Percentiles rank a stretch among this genome's conserved stretches.
These are phyloP conservation scores for Paracanthobrama guichenoti DNA, from an alignment of 2,113 vertebrate species.

Conservation along the genomic window DNA sequence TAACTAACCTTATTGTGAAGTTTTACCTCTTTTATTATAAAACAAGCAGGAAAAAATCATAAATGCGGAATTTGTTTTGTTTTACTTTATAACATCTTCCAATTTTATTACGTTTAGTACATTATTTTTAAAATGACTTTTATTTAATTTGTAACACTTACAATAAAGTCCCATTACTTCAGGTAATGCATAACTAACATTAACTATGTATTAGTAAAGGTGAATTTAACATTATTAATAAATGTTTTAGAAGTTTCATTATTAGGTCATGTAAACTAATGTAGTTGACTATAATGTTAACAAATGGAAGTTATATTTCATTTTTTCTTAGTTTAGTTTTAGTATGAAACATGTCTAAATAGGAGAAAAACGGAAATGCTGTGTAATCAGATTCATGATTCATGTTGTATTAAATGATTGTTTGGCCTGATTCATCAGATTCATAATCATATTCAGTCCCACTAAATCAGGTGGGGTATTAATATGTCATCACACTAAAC, in stretches of 20 bases:
- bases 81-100: background rate
- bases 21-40: background rate
- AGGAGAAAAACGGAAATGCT: background rate
- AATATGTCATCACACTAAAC: slow-evolving; percentile 9
- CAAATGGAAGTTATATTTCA: too few species aligned
- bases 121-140: background rate
- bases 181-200: too few species aligned
- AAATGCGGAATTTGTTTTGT: background rate
- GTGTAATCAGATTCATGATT: background rate
- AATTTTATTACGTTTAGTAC: background rate
- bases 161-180: too few species aligned
- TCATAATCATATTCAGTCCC: background rate
- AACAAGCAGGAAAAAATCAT: background rate
- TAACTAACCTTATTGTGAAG: background rate
- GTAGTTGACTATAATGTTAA: too few species aligned
- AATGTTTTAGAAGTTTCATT: too few species aligned
- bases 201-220: too few species aligned
- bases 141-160: too few species aligned
- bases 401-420: background rate
- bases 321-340: background rate
- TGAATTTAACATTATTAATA: too few species aligned
- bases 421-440: background rate
- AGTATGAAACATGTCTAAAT: background rate
- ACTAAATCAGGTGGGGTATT: background rate
- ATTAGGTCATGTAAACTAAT: too few species aligned